Evolutionary conservation across 2,113 vertebrate species (phyloP), one percentile per base, ranked within the genome.

Genomic region (Prionailurus viverrinus): DNA sequence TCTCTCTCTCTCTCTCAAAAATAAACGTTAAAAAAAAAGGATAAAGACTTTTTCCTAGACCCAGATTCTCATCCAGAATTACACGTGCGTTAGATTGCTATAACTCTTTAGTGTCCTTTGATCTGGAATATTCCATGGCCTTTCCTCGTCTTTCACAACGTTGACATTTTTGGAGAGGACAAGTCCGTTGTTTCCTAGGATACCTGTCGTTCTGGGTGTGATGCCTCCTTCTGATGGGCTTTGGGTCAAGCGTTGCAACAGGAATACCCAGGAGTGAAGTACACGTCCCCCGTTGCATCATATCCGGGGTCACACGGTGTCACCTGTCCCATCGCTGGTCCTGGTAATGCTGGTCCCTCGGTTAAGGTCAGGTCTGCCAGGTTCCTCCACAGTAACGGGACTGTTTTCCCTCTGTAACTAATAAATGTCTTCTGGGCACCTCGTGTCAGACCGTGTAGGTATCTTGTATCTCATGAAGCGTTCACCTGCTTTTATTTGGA

Each of bases 321-420:
- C 58, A 1, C 9, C 15, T 39, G 29, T 48, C 39, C 13, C 63
- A 14, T 45, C 4, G 0, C 48, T 5, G 90, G 45, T 48, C 68
- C 1, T 0, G 11, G 63, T 4, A 0, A 1, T 0, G 0, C 58
- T 19, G n/a, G 3, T 48, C 71, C 51, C 66, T 7, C 3, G 8
- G 12, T 27, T 4, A 9, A 0, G 41, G 3, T 23, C 63, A 33
- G 1, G 9, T 39, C 18, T 25, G 23, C 45, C 39, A 18, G 36
- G 12, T 55, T 18, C 51, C 61, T 80, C 25, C 71, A 9, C 73
- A 19, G 18, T 16, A 61, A 63, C 7, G 68, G 2, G 4, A 45
- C 48, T 7, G 4, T 80, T 73, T 86, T 7, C 74, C 11, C 85
- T 45, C 76, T 9, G n/a, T 65, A 3, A 19, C 6, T 4, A 18